A percentile compares a stretch with the other conserved stretches of the same genome.
These are phyloP conservation scores for Gyps fulvus DNA, from an alignment of 2,113 vertebrate species.

Conservation along the genomic window DNA sequence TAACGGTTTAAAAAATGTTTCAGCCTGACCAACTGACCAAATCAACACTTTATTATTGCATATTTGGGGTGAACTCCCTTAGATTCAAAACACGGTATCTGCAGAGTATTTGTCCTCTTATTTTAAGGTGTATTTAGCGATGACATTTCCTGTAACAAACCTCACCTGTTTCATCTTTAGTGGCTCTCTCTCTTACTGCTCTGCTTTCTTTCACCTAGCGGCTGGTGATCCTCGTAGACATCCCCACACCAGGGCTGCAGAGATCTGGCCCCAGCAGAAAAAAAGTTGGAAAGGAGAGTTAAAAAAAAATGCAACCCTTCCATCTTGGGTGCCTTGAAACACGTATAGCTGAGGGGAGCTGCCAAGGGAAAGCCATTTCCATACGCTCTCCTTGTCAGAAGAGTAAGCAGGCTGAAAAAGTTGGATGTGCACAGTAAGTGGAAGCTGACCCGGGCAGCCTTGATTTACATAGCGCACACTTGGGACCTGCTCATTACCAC, in stretches of 20 bases:
- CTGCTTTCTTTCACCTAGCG: background rate
- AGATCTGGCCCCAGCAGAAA: background rate
- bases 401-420: constrained; percentile 48
- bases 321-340: background rate
- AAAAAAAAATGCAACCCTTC: background rate
- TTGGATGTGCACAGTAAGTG: background rate
- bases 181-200: background rate
- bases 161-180: background rate
- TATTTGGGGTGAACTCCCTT: background rate
- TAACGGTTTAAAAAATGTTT: background rate
- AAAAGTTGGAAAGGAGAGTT: background rate
- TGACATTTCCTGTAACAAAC: background rate
- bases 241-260: rapidly evolving
- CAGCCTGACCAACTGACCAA: background rate
- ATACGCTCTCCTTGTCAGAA: constrained; percentile 9
- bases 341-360: background rate
- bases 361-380: background rate
- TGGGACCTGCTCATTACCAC: constrained; percentile 58
- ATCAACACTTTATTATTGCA: background rate
- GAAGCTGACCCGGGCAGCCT: constrained; percentile 24
- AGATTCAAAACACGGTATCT: background rate
- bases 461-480: constrained; percentile 39
- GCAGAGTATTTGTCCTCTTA: background rate
- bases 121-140: background rate
- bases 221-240: background rate